phyloP scores from a whole-genome alignment of 2,113 vertebrate species.

The Meles meles region DNA sequence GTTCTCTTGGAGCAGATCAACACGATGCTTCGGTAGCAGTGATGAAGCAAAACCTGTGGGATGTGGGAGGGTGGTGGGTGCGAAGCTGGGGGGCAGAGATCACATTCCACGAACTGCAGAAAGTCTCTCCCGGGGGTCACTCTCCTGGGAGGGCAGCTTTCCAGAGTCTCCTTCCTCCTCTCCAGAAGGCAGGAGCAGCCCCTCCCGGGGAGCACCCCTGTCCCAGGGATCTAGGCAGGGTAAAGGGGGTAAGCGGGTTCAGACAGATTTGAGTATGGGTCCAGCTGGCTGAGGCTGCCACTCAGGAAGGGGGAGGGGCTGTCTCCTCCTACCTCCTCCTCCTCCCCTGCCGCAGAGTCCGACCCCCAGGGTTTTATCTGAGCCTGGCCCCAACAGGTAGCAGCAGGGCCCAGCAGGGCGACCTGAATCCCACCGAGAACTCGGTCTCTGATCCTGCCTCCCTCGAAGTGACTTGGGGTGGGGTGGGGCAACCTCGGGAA shows the following conservation, averaged over 20 bases:
- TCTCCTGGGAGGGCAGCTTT: neutral
- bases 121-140: too few relatives aligned
- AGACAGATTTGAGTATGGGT: too few relatives aligned
- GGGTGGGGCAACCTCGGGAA: conserved; percentile 10
- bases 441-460: conserved; percentile 26
- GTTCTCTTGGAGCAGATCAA: neutral
- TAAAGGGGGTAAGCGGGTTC: too few relatives aligned
- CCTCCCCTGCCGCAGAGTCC: conserved; percentile 45
- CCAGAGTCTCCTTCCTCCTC: neutral
- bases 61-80: accelerated
- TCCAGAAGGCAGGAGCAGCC: neutral
- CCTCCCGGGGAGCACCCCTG: neutral
- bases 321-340: conserved; percentile 41
- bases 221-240: neutral
- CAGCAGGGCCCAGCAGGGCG: neutral
- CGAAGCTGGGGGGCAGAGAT: too few relatives aligned
- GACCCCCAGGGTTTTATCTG: conserved; percentile 38
- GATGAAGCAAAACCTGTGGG: neutral
- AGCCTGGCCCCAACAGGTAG: conserved; percentile 40
- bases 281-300: neutral
- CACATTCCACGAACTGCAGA: neutral
- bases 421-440: neutral
- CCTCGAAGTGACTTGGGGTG: neutral
- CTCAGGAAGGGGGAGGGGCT: neutral
- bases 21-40: neutral